These are phyloP conservation scores for Sebastes hubbsi DNA, from an alignment of 2,797 vertebrate species.

Conservation along the genomic window DNA sequence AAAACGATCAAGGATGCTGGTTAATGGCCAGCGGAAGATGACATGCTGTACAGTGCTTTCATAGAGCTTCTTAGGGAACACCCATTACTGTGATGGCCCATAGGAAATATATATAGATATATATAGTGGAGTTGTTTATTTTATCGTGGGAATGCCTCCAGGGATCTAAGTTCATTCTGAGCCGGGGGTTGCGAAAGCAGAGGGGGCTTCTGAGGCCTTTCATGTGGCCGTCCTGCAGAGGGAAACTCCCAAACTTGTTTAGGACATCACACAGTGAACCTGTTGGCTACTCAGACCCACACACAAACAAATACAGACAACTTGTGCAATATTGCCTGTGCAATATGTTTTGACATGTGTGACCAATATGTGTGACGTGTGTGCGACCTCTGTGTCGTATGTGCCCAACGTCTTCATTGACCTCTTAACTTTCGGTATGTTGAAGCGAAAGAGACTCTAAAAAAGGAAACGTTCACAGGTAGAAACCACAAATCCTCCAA, in stretches of 20 bases:
- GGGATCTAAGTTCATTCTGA: conserved; percentile 55
- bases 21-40: conserved; percentile 69
- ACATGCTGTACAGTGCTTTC: conserved; percentile 57
- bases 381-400: too few relatives aligned
- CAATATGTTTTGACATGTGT: too few relatives aligned
- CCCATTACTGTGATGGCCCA: conserved; percentile 56
- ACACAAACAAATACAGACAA: neutral
- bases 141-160: conserved; percentile 52
- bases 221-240: conserved; percentile 37
- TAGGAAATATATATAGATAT: conserved; percentile 41
- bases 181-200: conserved; percentile 27
- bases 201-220: conserved; percentile 40
- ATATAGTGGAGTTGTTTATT: conserved; percentile 62
- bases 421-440: neutral
- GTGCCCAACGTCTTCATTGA: neutral
- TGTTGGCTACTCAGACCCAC: neutral
- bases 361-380: too few relatives aligned
- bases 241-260: conserved; percentile 49
- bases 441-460: neutral
- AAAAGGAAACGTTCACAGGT: conserved; percentile 9
- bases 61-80: conserved; percentile 52
- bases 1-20: conserved; percentile 71
- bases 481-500: neutral
- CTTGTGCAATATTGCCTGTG: too few relatives aligned
- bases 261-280: conserved; percentile 37